Conservation (phyloP, 2,113 vertebrate species). For the Gasterosteus aculeatus region DNA sequence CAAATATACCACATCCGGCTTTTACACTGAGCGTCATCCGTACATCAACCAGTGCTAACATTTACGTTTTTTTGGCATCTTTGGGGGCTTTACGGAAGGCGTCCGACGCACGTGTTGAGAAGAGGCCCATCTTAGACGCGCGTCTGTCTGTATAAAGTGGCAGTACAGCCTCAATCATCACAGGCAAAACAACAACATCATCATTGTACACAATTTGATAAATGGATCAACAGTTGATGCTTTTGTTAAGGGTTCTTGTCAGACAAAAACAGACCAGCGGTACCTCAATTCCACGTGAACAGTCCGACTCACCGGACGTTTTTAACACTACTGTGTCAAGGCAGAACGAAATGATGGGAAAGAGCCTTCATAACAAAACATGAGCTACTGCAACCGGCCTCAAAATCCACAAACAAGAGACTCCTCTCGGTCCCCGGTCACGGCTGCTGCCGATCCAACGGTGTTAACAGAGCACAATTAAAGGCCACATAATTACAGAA, state of each 20-base stretch:
- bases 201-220: neutral
- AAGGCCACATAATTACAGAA: slow-evolving; percentile 78
- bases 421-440: slow-evolving; percentile 48
- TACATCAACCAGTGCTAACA: neutral
- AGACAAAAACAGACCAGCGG: neutral
- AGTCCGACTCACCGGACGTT: neutral
- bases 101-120: neutral
- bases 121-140: neutral
- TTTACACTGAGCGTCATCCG: neutral
- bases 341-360: slow-evolving; percentile 15
- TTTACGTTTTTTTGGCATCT: neutral
- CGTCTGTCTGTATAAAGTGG: neutral
- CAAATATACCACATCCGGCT: neutral
- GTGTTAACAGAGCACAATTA: slow-evolving; percentile 77
- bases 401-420: slow-evolving; percentile 50
- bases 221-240: neutral
- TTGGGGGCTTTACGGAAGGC: neutral
- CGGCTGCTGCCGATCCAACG: slow-evolving; percentile 64
- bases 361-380: slow-evolving; percentile 22
- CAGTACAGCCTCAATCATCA: neutral
- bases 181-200: neutral
- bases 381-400: slow-evolving; percentile 32
- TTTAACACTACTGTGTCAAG: neutral
- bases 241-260: neutral
- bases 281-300: neutral